These are phyloP conservation scores for Hystrix cristata DNA, from an alignment of 2,113 vertebrate genomes.

Conservation along the genomic window DNA sequence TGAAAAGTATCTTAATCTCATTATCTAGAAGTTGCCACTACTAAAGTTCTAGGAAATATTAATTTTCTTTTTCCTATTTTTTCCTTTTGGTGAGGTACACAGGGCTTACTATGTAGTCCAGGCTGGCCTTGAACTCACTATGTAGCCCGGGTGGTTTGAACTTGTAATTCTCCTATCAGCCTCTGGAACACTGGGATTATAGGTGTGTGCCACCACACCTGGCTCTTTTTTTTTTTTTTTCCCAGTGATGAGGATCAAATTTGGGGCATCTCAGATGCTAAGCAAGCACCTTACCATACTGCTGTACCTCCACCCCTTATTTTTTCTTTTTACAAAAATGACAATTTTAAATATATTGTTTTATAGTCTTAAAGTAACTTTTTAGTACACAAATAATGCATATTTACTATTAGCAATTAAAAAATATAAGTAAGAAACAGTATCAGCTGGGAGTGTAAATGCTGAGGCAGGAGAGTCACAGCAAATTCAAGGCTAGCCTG, in stretches of 20 bases:
- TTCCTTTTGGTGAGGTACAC: not conserved
- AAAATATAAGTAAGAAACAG: not conserved
- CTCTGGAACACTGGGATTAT: not conserved
- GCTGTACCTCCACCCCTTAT: not conserved
- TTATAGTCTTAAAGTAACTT: slow-evolving; percentile 34
- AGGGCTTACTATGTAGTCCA: not conserved
- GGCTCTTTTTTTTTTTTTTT: too few species aligned
- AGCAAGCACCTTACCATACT: not conserved
- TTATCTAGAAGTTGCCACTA: not conserved
- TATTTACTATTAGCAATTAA: not conserved
- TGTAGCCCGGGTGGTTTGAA: not conserved
- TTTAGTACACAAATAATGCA: slow-evolving; percentile 8
- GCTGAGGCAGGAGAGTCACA: not conserved
- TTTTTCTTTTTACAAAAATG: slow-evolving; percentile 27
- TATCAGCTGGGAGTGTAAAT: not conserved
- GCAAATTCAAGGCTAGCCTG: not conserved
- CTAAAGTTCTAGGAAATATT: not conserved
- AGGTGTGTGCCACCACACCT: not conserved
- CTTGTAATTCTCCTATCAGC: not conserved
- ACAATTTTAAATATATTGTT: not conserved
- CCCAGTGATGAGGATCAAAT: not conserved
- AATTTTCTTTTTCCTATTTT: not conserved
- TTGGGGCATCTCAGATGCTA: not conserved
- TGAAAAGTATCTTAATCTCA: not conserved
- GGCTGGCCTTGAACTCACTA: not conserved